Conservation (phyloP, 2,797 vertebrate genomes). For the Micromesistius poutassou region DNA sequence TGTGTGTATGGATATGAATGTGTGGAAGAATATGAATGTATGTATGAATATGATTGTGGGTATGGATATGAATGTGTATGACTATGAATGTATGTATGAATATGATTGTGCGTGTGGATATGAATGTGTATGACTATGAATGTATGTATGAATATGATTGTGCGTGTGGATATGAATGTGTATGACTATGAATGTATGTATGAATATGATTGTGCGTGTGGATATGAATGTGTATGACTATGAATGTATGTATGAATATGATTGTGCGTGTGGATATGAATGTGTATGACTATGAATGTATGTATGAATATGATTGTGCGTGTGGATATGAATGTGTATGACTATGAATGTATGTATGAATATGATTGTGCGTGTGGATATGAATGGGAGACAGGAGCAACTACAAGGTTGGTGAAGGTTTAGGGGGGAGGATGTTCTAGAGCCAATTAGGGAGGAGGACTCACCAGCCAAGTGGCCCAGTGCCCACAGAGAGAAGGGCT, state of each 20-base stretch:
- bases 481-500: not conserved
- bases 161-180: not conserved
- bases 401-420: too few species aligned
- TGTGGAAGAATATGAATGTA: not conserved
- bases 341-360: not conserved
- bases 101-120: not conserved
- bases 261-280: not conserved
- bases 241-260: too few species aligned
- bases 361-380: too few species aligned
- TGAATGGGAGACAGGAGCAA: too few species aligned
- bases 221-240: too few species aligned
- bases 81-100: not conserved
- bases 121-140: not conserved
- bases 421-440: not conserved
- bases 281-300: not conserved
- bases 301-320: not conserved
- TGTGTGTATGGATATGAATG: not conserved
- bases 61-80: not conserved
- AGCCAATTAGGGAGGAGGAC: not conserved
- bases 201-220: not conserved
- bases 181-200: not conserved
- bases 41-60: constrained; percentile 9
- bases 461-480: not conserved
- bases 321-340: not conserved
- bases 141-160: not conserved